phyloP scores from a whole-genome alignment of 2,888 invertebrate species.

The Tortrix viridana region DNA sequence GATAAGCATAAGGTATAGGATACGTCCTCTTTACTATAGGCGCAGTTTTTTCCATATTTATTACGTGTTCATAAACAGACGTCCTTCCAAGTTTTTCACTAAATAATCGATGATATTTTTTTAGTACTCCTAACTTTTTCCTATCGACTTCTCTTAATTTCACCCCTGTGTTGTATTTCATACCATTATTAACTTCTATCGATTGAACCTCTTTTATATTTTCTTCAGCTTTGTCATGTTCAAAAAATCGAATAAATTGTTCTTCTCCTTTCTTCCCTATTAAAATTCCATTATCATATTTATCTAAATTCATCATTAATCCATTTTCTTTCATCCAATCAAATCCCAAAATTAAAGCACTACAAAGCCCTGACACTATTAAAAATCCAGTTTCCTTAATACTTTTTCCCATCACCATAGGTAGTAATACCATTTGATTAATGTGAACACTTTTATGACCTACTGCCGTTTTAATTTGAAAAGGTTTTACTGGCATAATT shows the following conservation, averaged over 20 bases:
- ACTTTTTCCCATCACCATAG: constrained; percentile 2
- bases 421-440: constrained; percentile 20
- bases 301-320: background rate
- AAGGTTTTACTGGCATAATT: constrained; percentile 20
- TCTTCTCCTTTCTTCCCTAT: background rate
- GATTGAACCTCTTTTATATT: background rate
- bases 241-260: background rate
- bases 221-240: background rate
- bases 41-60: constrained; percentile 34
- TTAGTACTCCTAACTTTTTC: background rate
- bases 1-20: constrained; percentile 44
- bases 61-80: constrained; percentile 41
- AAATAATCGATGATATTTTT: constrained; percentile 22
- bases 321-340: constrained; percentile 36
- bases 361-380: constrained; percentile 19
- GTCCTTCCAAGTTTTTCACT: constrained; percentile 31
- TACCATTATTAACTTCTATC: background rate
- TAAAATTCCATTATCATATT: background rate
- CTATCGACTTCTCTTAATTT: background rate
- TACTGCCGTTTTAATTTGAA: constrained; percentile 37
- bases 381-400: constrained; percentile 14
- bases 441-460: constrained; percentile 39
- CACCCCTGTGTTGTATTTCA: background rate
- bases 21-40: constrained; percentile 40
- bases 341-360: constrained; percentile 34